A percentile compares a stretch with the other conserved stretches of the same genome.
Evolutionary conservation across 2,888 invertebrate species (phyloP).

Genomic region (Tetramorium bicarinatum): DNA sequence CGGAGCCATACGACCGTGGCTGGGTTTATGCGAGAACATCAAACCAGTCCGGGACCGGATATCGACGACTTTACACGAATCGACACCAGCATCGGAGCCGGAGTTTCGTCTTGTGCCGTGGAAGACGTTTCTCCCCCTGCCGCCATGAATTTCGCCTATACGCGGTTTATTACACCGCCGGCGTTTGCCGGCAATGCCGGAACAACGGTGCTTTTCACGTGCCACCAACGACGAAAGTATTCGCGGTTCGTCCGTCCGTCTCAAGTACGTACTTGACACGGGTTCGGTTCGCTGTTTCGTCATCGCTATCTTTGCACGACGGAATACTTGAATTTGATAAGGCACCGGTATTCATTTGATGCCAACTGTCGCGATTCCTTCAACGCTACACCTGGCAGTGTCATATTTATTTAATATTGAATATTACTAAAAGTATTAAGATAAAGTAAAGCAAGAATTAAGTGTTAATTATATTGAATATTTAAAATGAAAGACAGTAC

Average conservation of each 20-base stretch:
- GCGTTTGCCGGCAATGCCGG: slow-evolving; percentile 58
- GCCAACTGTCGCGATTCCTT: background rate
- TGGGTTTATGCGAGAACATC: slow-evolving; percentile 76
- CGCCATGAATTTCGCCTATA: slow-evolving; percentile 73
- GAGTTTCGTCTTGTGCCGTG: slow-evolving; percentile 24
- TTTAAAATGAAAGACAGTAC: background rate
- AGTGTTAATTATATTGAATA: background rate
- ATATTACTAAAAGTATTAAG: background rate
- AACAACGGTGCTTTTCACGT: slow-evolving; percentile 69
- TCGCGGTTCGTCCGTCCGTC: slow-evolving; percentile 49
- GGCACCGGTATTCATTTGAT: slow-evolving; percentile 5
- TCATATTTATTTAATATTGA: background rate
- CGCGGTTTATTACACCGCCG: slow-evolving; percentile 70
- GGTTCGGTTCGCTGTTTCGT: slow-evolving; percentile 51
- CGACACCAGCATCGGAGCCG: slow-evolving; percentile 26
- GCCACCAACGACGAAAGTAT: slow-evolving; percentile 47
- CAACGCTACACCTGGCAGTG: background rate
- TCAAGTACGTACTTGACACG: slow-evolving; percentile 64
- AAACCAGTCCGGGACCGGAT: slow-evolving; percentile 73
- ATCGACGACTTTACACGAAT: slow-evolving; percentile 69
- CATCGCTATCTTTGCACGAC: slow-evolving; percentile 49
- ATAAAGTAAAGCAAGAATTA: background rate
- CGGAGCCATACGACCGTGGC: slow-evolving; percentile 42
- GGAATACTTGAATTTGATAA: slow-evolving; percentile 29
- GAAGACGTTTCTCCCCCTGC: slow-evolving; percentile 57